Evolutionary conservation across 2,797 vertebrate genomes (phyloP).

Genomic region (Danio aesculapii): DNA sequence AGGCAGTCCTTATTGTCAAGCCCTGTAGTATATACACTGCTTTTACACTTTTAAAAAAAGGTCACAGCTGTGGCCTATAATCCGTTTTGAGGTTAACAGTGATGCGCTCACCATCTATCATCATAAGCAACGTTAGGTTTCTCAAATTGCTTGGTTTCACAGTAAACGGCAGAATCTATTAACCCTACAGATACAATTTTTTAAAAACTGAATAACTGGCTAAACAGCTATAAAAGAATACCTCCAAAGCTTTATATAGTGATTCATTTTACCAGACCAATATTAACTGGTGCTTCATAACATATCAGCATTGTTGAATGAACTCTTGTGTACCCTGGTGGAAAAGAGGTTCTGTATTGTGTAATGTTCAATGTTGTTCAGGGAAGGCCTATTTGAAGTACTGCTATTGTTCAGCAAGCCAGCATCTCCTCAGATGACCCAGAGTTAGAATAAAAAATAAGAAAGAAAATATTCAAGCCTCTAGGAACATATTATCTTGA

Average conservation of each 20-base stretch:
- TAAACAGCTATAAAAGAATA: too few relatives aligned
- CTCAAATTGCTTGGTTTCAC: too few relatives aligned
- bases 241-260: not conserved
- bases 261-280: not conserved
- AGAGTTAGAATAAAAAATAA: slow-evolving; percentile 40
- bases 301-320: not conserved
- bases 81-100: too few relatives aligned
- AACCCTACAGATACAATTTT: too few relatives aligned
- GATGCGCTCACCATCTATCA: too few relatives aligned
- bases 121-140: too few relatives aligned
- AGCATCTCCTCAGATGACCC: slow-evolving; percentile 41
- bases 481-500: slow-evolving; percentile 28
- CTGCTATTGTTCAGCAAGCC: slow-evolving; percentile 23
- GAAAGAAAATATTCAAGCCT: slow-evolving; percentile 33
- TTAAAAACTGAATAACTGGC: too few relatives aligned
- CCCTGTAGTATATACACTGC: not conserved
- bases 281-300: not conserved
- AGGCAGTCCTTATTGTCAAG: too few relatives aligned
- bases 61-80: too few relatives aligned
- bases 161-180: too few relatives aligned
- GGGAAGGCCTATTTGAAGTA: slow-evolving; percentile 17
- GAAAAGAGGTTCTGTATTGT: slow-evolving; percentile 14
- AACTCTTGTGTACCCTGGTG: not conserved
- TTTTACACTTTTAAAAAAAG: not conserved
- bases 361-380: slow-evolving; percentile 19